These are phyloP conservation scores for Heliconius hortense DNA, from an alignment of 2,888 invertebrate species.

Conservation along the genomic window DNA sequence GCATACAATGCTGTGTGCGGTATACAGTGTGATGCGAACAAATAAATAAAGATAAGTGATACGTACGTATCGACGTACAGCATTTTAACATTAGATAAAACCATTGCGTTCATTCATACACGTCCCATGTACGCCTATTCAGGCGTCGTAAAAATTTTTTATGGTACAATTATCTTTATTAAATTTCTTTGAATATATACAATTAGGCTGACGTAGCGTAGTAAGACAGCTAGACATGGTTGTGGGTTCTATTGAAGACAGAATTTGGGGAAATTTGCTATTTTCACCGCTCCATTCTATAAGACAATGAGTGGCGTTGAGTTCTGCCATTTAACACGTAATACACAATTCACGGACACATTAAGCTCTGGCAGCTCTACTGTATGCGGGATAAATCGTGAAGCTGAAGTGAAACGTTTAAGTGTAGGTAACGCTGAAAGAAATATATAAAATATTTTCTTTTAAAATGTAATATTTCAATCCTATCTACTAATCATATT, in stretches of 20 bases:
- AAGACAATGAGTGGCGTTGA: no score
- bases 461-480: not conserved
- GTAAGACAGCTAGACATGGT: not conserved
- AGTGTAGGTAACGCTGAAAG: no score
- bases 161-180: not conserved
- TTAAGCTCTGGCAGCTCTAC: no score
- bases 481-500: not conserved
- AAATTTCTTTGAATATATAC: not conserved
- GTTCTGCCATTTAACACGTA: no score
- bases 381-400: no score
- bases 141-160: not conserved
- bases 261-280: no score
- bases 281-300: no score
- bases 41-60: not conserved
- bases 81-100: not conserved
- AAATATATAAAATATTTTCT: not conserved
- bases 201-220: not conserved
- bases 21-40: no score
- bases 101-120: slow-evolving; percentile 12
- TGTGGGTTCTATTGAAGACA: not conserved
- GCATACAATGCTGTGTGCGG: no score
- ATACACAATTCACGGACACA: no score
- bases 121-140: not conserved
- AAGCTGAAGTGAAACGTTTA: no score
- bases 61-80: not conserved